Percentiles rank a stretch among this genome's conserved stretches.
phyloP scores from a whole-genome alignment of 2,797 vertebrate genomes.

The Philypnodon macrostomus region DNA sequence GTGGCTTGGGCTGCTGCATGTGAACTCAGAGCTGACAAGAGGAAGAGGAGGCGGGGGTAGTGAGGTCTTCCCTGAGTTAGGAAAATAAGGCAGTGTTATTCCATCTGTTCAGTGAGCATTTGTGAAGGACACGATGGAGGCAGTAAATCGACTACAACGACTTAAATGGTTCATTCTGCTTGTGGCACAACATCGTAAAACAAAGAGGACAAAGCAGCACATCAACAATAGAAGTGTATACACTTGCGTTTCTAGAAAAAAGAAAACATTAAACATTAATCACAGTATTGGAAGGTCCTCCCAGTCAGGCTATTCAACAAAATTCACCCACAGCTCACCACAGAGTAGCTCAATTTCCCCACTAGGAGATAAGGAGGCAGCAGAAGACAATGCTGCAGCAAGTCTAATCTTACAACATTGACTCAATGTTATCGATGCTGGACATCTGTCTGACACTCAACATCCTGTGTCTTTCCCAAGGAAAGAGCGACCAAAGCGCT shows the following conservation, averaged over 20 bases:
- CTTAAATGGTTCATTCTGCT: conserved; percentile 16
- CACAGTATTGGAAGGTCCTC: conserved; percentile 17
- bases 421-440: conserved; percentile 62
- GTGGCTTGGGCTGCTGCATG: conserved; percentile 58
- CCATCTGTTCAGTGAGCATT: conserved; percentile 56
- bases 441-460: conserved; percentile 67
- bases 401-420: conserved; percentile 58
- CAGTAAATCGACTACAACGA: conserved; percentile 15
- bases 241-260: conserved; percentile 29
- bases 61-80: conserved; percentile 56
- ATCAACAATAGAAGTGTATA: conserved; percentile 30
- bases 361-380: conserved; percentile 41
- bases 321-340: conserved; percentile 21
- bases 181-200: conserved; percentile 17
- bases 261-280: conserved; percentile 50
- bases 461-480: conserved; percentile 53
- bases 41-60: conserved; percentile 24
- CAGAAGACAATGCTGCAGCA: conserved; percentile 53
- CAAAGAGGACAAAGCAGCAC: conserved; percentile 5
- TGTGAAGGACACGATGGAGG: conserved; percentile 41
- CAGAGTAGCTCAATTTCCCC: conserved; percentile 48
- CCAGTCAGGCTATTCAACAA: conserved; percentile 20
- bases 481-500: conserved; percentile 15
- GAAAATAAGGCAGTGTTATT: conserved; percentile 66
- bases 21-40: conserved; percentile 52